These are phyloP conservation scores for Diaphora mendica DNA, from an alignment of 2,888 invertebrate genomes.

Conservation along the genomic window DNA sequence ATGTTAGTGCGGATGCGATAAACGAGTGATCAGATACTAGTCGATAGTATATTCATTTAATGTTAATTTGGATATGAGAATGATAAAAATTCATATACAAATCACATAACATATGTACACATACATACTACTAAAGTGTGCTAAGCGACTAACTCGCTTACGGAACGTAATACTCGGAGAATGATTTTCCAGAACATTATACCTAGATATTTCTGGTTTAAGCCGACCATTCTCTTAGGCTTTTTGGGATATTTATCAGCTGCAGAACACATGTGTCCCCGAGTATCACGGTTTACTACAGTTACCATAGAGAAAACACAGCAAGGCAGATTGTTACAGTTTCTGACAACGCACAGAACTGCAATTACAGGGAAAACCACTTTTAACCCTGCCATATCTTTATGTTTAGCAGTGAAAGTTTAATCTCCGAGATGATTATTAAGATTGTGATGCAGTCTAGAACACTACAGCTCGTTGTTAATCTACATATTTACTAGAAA, in stretches of 20 bases:
- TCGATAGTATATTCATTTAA: neutral
- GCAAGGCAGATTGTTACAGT: neutral
- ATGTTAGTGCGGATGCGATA: neutral
- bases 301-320: neutral
- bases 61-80: neutral
- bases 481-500: neutral
- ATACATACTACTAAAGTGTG: neutral
- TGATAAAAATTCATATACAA: neutral
- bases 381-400: neutral
- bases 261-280: neutral
- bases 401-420: neutral
- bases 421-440: neutral
- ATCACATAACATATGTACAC: neutral
- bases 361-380: neutral
- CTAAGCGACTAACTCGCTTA: neutral
- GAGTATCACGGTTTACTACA: neutral
- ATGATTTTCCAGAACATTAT: neutral
- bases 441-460: neutral
- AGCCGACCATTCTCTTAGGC: neutral
- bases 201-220: too few species aligned
- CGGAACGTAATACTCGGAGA: neutral
- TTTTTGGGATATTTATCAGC: neutral
- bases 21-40: constrained; percentile 1
- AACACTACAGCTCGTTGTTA: neutral
- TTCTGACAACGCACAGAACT: neutral